phyloP scores from a whole-genome alignment of 2,888 invertebrate genomes.

The Acleris laterana region DNA sequence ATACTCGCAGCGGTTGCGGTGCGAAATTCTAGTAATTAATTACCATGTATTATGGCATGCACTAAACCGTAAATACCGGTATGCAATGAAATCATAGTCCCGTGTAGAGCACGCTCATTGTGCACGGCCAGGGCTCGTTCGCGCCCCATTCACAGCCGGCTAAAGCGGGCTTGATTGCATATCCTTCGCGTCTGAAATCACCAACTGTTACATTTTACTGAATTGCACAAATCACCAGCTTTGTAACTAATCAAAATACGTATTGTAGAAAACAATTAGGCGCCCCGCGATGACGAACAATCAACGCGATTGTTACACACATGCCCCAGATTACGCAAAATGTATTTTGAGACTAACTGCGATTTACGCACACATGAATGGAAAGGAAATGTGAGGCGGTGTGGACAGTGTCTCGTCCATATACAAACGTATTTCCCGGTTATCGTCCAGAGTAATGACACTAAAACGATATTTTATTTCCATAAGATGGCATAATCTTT shows the following conservation, averaged over 20 bases:
- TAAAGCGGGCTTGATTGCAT: slow-evolving; percentile 70
- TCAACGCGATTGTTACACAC: not conserved
- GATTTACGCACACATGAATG: too few relatives aligned
- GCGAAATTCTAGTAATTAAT: slow-evolving; percentile 33
- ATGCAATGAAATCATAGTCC: slow-evolving; percentile 40
- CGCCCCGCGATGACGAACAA: not conserved
- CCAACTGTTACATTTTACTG: slow-evolving; percentile 62
- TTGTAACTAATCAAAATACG: slow-evolving; percentile 30
- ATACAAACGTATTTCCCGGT: too few relatives aligned
- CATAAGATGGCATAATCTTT: too few relatives aligned
- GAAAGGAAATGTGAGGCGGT: too few relatives aligned
- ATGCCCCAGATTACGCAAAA: not conserved
- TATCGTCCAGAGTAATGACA: too few relatives aligned
- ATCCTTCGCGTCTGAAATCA: slow-evolving; percentile 51
- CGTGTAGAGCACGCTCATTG: slow-evolving; percentile 42
- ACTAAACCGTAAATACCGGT: slow-evolving; percentile 28
- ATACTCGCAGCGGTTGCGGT: slow-evolving; percentile 15
- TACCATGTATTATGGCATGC: slow-evolving; percentile 32
- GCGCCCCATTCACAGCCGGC: slow-evolving; percentile 58
- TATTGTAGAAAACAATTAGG: slow-evolving; percentile 15
- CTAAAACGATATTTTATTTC: too few relatives aligned
- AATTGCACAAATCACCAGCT: slow-evolving; percentile 33
- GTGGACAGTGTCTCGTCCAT: too few relatives aligned
- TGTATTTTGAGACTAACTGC: not conserved
- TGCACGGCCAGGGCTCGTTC: slow-evolving; percentile 56